Base-by-base conservation (phyloP, 2,888 invertebrate genomes). In the Syrista parreyssii region DNA sequence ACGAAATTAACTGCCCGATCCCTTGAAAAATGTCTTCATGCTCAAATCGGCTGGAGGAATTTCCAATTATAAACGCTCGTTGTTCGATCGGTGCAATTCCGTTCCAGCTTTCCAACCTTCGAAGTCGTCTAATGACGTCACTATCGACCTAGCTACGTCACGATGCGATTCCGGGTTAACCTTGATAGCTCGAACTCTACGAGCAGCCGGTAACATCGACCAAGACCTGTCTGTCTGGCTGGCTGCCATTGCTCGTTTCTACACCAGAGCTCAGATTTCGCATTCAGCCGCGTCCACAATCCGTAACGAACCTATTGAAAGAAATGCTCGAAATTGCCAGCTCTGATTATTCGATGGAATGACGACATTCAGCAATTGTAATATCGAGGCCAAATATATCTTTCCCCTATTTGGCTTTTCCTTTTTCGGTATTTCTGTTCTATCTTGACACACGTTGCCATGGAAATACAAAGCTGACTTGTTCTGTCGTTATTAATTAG, bases 71-170 rank as follows among this genome's bases (percentile, higher is more conserved):
- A 74, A 77, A 71, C 74, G 77, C 69, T 69, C 30, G 55, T 23
- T 72, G 71, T 34, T 75, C 72, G 55, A 75, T 73, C 30, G 32
- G 31, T 72, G 75, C 40, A 55, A 36, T 74, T 31, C 36, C 73
- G 72, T 32, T 40, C 68, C 33, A 36, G 15, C n/a, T 78, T 68
- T 68, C 77, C 68, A 76, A n/a, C 30, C 34, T 40, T 12, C 78
- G 79, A 12, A 78, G 77, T 35, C 76, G 31, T 69, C 69, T 6
- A 32, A 3, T 81, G 82, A 83, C 85, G 84, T 86, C 84, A 83
- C 76, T 73, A 79, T 71, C 79, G 83, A 84, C 81, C 84, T 80
- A 80, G 80, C 83, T 80, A 76, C 81, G 81, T 83, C 79, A 80
- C 78, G 77, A 74, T 79, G 77, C 76, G 72, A 80, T 82, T 73